Base-by-base conservation (phyloP, 2,797 vertebrate species). In the Lycodopsis pacificus region DNA sequence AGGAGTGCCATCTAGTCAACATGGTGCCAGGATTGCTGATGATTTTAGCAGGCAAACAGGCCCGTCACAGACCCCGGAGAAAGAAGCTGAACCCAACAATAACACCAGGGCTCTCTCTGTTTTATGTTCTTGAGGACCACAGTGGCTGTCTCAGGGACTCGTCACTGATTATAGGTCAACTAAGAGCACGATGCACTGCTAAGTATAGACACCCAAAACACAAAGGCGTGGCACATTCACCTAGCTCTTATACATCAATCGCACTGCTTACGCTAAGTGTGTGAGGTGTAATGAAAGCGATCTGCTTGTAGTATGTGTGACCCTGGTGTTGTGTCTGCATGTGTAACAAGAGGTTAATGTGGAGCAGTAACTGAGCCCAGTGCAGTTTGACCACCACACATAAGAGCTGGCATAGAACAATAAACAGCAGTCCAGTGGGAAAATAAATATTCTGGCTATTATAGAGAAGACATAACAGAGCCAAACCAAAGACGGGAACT, bases 361-460 rank as follows among this genome's bases (percentile, higher is more conserved):
- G 54, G 75, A 83, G 80, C 79, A 70, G 86, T 83, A 86, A 89
- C 80, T 74, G 80, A 91, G 81, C 81, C 64, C 73, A 70, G 62
- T 54, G 82, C 76, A 82, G 83, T 78, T 74, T 79, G 74, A 80
- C 75, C 76, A 54, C 65, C 64, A 56, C 81, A 84, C 71, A 68
- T 82, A 63, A 51, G 80, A 85, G 77, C 77, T 86, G 82, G 87
- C 83, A 81, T 67, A 86, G 73, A 91, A 93, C 80, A 93, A 92
- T 86, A 93, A 94, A 92, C 89, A 88, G 61, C 71, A 65, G 77
- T 68, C 48, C 73, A 75, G 76, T 56, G 81, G 25, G 34, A 84
- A 91, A 87, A 92, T 91, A 92, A 91, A 93, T 91, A 89, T 65
- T 80, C 77, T 71, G 70, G 72, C 91, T 82, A 81, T 92, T 86